A percentile compares a stretch with the other conserved stretches of the same genome.
These are phyloP conservation scores for Mungos mungo DNA, from an alignment of 2,113 vertebrate genomes.

Conservation along the genomic window DNA sequence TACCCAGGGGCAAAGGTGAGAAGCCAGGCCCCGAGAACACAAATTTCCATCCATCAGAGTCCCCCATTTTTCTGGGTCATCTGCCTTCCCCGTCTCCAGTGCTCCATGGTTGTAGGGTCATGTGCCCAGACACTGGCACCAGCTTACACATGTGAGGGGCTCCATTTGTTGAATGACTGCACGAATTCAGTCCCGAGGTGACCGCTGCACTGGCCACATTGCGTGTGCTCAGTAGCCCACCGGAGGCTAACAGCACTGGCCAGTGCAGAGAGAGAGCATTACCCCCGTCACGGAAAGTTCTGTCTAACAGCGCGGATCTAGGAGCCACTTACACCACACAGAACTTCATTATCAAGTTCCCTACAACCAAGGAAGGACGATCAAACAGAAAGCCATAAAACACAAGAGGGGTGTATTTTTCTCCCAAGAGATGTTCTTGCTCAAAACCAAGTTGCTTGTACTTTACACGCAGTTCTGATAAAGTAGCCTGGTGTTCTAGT, in stretches of 20 bases:
- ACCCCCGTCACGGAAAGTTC: neutral
- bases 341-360: neutral
- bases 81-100: neutral
- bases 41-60: neutral
- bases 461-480: neutral
- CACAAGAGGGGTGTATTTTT: neutral
- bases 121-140: neutral
- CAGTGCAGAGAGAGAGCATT: neutral
- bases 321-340: neutral
- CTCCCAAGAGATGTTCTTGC: neutral
- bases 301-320: accelerated
- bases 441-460: neutral
- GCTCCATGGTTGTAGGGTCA: accelerated
- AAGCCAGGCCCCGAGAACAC: neutral
- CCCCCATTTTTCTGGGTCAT: neutral
- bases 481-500: accelerated
- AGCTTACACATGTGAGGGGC: too few species aligned
- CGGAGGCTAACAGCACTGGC: accelerated
- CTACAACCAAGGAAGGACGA: neutral
- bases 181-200: neutral
- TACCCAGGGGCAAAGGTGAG: neutral
- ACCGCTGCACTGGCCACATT: neutral
- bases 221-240: neutral
- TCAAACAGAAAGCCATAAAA: neutral
- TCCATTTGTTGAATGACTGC: neutral